Evolutionary conservation across 2,888 invertebrate species (phyloP).

Genomic region (Neoitamus cyanurus): DNA sequence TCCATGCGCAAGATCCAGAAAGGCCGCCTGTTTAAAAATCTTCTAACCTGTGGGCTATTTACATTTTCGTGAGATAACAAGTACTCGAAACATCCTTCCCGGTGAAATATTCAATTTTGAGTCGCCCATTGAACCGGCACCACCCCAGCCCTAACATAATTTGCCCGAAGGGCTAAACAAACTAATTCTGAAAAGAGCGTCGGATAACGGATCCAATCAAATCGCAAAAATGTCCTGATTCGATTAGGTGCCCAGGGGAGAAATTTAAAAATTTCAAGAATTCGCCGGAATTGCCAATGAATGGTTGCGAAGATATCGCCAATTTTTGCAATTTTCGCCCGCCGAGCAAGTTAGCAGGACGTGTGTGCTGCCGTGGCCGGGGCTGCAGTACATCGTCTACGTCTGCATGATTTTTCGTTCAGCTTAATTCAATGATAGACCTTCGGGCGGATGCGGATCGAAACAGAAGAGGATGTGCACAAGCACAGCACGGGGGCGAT

Average conservation of each 20-base stretch:
- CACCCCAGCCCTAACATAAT: background rate
- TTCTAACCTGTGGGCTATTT: background rate
- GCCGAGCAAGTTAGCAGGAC: background rate
- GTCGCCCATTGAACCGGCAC: background rate
- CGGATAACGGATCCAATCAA: background rate
- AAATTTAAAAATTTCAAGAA: background rate
- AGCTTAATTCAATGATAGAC: conserved; percentile 26
- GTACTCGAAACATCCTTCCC: background rate
- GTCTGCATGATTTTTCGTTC: conserved; percentile 28
- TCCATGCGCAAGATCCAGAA: background rate
- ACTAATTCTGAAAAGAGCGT: background rate
- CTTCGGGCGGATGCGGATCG: background rate
- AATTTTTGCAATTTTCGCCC: background rate
- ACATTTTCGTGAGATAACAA: background rate
- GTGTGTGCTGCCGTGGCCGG: background rate
- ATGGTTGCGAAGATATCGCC: background rate
- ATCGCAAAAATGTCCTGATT: background rate
- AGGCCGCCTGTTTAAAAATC: background rate
- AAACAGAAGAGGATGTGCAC: background rate
- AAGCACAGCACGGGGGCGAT: background rate
- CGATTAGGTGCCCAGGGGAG: background rate
- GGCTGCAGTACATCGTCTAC: conserved; percentile 15
- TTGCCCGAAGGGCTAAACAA: background rate
- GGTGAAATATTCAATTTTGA: background rate
- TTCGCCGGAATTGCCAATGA: background rate